Conservation (phyloP, 2,888 invertebrate species). For the Drosophila stalkeri region DNA sequence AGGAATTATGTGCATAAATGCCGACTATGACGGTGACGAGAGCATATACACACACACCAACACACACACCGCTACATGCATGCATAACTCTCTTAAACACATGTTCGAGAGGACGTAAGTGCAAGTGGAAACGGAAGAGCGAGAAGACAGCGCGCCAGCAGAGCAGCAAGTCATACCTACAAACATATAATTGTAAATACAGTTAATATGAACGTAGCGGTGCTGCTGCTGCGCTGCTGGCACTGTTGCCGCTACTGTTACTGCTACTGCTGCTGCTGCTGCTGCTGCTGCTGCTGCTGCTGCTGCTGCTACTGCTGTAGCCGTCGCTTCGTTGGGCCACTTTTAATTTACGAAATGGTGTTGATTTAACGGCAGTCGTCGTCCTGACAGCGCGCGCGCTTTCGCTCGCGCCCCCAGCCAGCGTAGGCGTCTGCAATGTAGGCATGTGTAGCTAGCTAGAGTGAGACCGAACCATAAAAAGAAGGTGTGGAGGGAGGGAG, state of each 20-base stretch:
- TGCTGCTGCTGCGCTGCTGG: conserved; percentile 25
- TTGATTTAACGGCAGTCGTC: conserved; percentile 78
- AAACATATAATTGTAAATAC: conserved; percentile 73
- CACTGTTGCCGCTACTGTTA: conserved; percentile 8
- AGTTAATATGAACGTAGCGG: conserved; percentile 68
- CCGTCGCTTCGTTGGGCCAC: conserved; percentile 68
- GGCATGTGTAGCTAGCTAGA: conserved; percentile 15
- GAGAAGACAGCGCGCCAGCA: neutral
- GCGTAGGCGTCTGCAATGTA: conserved; percentile 20
- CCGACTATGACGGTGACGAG: conserved; percentile 32
- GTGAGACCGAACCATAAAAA: neutral
- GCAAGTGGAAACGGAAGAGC: conserved; percentile 5
- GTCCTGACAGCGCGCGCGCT: conserved; percentile 39
- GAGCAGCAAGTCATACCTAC: conserved; percentile 12
- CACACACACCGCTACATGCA: conserved; percentile 14
- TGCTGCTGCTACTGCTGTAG: conserved; percentile 17
- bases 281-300: conserved; percentile 10
- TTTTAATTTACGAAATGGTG: conserved; percentile 83
- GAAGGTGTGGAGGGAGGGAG: neutral
- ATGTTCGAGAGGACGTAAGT: conserved; percentile 22
- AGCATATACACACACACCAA: conserved; percentile 9
- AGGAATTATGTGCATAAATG: conserved; percentile 62
- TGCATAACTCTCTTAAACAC: conserved; percentile 30
- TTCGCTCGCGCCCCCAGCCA: conserved; percentile 18
- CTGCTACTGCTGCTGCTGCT: conserved; percentile 4